Conservation (phyloP, 2,797 vertebrate species). For the Oreochromis grahami region DNA sequence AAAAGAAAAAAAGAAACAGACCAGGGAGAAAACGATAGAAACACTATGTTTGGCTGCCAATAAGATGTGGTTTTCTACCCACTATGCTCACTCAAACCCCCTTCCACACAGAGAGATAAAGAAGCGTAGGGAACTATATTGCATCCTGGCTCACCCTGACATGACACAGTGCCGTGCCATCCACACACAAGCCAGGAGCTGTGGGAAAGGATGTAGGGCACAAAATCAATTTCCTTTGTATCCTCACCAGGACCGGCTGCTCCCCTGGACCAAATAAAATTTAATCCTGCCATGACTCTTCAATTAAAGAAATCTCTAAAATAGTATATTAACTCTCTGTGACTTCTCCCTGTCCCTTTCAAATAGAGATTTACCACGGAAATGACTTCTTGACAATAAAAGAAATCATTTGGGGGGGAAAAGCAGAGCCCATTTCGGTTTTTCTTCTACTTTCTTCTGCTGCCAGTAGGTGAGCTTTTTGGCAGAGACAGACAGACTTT, state of each 20-base stretch:
- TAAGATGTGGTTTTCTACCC: neutral
- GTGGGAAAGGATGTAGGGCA: conserved; percentile 52
- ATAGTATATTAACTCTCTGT: conserved; percentile 46
- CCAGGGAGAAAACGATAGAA: neutral
- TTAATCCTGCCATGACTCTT: conserved; percentile 63
- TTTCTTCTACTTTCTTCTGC: neutral
- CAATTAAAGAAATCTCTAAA: conserved; percentile 59
- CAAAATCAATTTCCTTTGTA: conserved; percentile 67
- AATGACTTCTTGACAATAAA: conserved; percentile 48
- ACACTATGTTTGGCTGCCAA: neutral
- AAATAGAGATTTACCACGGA: conserved; percentile 47
- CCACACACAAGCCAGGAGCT: conserved; percentile 33
- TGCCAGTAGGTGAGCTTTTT: neutral
- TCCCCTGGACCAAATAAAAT: conserved; percentile 48
- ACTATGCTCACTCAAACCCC: neutral
- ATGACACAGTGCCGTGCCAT: conserved; percentile 18
- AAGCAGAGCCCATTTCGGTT: neutral
- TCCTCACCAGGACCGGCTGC: conserved; percentile 41
- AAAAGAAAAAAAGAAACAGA: neutral
- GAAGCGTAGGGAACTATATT: conserved; percentile 16
- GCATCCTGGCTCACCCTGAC: conserved; percentile 8
- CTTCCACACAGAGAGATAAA: conserved; percentile 13
- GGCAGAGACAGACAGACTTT: neutral
- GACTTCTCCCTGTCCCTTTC: conserved; percentile 34
- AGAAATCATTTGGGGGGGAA: conserved; percentile 24